Base-by-base conservation (phyloP, 92 coral and sea anemone species). In the Phenganax stokvisi region DNA sequence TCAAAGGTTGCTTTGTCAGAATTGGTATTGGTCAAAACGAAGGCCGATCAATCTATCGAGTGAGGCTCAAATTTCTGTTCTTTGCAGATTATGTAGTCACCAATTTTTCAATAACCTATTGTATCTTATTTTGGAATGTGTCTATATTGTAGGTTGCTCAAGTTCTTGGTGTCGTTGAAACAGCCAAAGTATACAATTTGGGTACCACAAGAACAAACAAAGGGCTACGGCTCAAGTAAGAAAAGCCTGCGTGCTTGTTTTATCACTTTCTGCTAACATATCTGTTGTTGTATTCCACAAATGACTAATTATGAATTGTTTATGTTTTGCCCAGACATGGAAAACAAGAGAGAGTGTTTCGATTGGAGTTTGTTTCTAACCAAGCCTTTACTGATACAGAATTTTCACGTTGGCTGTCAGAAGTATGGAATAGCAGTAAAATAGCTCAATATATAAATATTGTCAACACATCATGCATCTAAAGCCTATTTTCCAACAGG, bases 311-410 rank as follows among this genome's bases (percentile, higher is more conserved):
- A 5, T 12, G 0, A 4, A 15, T n/a, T 59, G 52, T 75, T 27
- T 56, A 5, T 54, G 12, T 56, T 74, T 81, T 6, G 9, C 13
- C 25, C 56, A 94, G 98, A 71, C 98, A 94, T 84, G 98, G 98
- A 52, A 80, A 86, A 71, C 98, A 94, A 72, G 98, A 94, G 69
- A 90, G 98, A 66, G 97, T 94, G 12, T 94, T 92, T 47, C 84
- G 98, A 64, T 82, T 94, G 79, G 98, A 94, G 76, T 94, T 94
- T 90, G 98, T 94, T n/a, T 94, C 98, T 31, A 94, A 94, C 83
- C 98, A 94, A 53, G 82, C 92, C 83, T 90, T 94, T 57, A 85
- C 97, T 4, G 98, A 94, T 9, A 81, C 92, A 60, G 98, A 94
- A 82, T 94, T 94, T 84, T 61, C 53, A 20, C 76, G 98, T 60